Evolutionary conservation across 37 sponge, comb jelly and placozoan species (phyloP), one percentile per base, ranked within the genome.

Genomic region (Crambe crambe): DNA sequence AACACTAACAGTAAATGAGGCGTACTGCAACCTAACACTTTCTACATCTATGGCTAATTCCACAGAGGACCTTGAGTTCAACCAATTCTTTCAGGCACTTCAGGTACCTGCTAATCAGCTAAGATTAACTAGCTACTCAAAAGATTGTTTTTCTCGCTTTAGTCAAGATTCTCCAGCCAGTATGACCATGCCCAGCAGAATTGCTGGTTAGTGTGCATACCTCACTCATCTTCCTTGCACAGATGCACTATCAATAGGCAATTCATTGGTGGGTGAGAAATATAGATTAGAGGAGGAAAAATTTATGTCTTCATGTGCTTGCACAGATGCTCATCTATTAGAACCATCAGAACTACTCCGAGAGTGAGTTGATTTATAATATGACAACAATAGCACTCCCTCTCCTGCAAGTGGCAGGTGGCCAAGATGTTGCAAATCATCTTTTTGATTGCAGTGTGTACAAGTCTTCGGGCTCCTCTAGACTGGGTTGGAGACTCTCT

Each of bases 11-110:
- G n/a, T n/a, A n/a, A n/a, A n/a, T n/a, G n/a, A n/a, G n/a, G n/a
- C n/a, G n/a, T n/a, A n/a, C n/a, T n/a, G n/a, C n/a, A n/a, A n/a
- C n/a, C n/a, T n/a, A n/a, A n/a, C n/a, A n/a, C n/a, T n/a, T n/a
- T n/a, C n/a, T n/a, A n/a, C n/a, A n/a, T n/a, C n/a, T n/a, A 72
- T 81, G 81, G 60, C 81, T 38, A n/a, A 3, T 31, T 12, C 23
- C 2, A 21, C 70, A 0, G 89, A 89, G 18, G 89, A 89, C 25
- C 68, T 89, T 34, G 89, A 89, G 40, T 89, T 77, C 60, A 89
- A 89, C 57, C 85, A 70, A 21, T 89, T 89, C 75, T 89, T 82
- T 37, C 78, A 72, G 64, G 89, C 84, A 17, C 78, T 89, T 15
- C 89, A 89, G 80, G 89, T 89, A 73, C 40, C 29, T 36, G n/a